These are phyloP conservation scores for Aplochiton taeniatus DNA, from an alignment of 2,797 vertebrate species.

Conservation along the genomic window DNA sequence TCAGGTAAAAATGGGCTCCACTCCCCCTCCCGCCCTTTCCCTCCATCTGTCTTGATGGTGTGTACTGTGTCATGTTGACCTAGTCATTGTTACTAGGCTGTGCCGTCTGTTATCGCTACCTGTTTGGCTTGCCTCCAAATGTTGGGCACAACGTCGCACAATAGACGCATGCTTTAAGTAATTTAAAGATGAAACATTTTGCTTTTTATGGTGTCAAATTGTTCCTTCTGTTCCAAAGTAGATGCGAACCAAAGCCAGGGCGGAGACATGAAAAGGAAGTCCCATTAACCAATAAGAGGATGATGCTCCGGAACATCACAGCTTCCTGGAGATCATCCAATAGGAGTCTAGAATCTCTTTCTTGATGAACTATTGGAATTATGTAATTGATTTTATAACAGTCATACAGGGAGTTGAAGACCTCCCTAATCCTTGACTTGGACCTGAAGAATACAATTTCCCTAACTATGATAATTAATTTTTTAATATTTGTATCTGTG, in stretches of 20 bases:
- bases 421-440: slow-evolving; percentile 13
- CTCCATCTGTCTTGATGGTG: slow-evolving; percentile 16
- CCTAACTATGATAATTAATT: slow-evolving; percentile 43
- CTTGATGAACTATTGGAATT: slow-evolving; percentile 11
- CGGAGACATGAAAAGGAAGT: slow-evolving; percentile 93
- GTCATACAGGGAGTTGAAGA: slow-evolving; percentile 6
- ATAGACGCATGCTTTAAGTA: slow-evolving; percentile 15
- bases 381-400: slow-evolving; percentile 14
- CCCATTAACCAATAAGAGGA: slow-evolving; percentile 83
- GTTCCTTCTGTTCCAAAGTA: slow-evolving; percentile 48
- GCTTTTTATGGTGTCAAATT: background rate
- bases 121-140: slow-evolving; percentile 23
- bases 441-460: slow-evolving; percentile 40
- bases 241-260: slow-evolving; percentile 98
- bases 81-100: slow-evolving; percentile 19
- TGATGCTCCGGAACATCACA: slow-evolving; percentile 26
- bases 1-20: slow-evolving; percentile 82
- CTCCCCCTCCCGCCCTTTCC: slow-evolving; percentile 5
- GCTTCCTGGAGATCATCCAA: slow-evolving; percentile 37
- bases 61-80: slow-evolving; percentile 9
- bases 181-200: no score
- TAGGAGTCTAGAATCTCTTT: slow-evolving; percentile 38
- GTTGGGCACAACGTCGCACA: slow-evolving; percentile 11
- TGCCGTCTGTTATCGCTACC: slow-evolving; percentile 17
- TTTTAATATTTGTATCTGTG: slow-evolving; percentile 56